Base-by-base conservation (phyloP, 2,888 invertebrate genomes). In the Rhodophaea formosa region DNA sequence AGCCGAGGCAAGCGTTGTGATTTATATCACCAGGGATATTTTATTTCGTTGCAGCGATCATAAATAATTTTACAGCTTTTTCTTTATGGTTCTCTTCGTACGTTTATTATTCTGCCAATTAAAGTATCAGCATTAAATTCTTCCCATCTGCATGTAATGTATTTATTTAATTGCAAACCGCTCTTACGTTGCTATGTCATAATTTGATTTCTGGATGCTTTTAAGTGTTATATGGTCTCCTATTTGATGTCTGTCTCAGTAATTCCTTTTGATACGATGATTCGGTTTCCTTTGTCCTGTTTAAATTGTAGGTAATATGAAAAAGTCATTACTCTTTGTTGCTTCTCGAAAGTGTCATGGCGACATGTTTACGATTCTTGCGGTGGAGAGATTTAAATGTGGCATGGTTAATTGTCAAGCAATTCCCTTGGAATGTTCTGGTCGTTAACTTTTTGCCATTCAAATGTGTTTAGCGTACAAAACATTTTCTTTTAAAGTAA, bases 391-490 rank as follows among this genome's bases (percentile, higher is more conserved):
- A 51, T 51, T 51, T 51, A 51, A 51, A 49, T 32, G 35, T 51
- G 16, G 10, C 32, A 17, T 17, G 1, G 32, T 35, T 35, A 51
- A 51, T 51, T 51, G 49, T 35, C 30, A 49, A 49, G 47, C 47
- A 30, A 49, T 49, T 46, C 32, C 32, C 32, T 32, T 15, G 8
- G 32, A 32, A 32, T 32, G 35, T 16, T 32, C 30, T 10, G 16
- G 49, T 51, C 49, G 35, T 51, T 35, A 51, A 35, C 51, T 51
- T 51, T 51, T 51, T 35, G 35, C 15, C 35, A 51, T 51, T 17
- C 15, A 35, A 35, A 51, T 39, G 35, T 45, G 12, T 32, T 51
- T 51, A 35, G 12, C 39, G 12, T 12, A 39, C 16, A 51, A 45
- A 30, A 47, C 15, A 8, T 32, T 51, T 51, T 16, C 17, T 51